Conservation (phyloP, 2,888 invertebrate species). For the Stictocephala bisonia region DNA sequence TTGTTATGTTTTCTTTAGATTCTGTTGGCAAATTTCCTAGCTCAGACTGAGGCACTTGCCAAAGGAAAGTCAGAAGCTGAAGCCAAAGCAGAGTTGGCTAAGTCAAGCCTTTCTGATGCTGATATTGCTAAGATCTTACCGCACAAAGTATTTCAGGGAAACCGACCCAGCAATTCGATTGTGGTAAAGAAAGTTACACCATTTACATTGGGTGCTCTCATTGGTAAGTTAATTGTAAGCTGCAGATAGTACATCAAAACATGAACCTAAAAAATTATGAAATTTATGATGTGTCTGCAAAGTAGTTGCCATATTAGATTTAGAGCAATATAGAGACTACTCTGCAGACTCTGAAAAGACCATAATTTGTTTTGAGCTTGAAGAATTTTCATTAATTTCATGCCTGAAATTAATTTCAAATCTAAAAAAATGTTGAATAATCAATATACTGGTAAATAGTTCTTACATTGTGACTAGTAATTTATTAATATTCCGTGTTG, state of each 20-base stretch:
- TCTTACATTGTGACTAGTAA: too few relatives aligned
- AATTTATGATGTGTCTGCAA: too few relatives aligned
- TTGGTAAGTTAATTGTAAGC: constrained; percentile 83
- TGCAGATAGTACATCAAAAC: too few relatives aligned
- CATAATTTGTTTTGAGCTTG: neutral
- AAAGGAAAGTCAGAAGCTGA: constrained; percentile 75
- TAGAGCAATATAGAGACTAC: too few relatives aligned
- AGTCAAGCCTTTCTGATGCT: constrained; percentile 79
- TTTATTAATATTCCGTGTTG: too few relatives aligned
- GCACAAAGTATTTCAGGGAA: constrained; percentile 97
- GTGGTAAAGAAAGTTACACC: constrained; percentile 92
- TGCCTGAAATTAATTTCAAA: too few relatives aligned
- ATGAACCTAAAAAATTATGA: neutral
- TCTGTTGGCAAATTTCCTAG: constrained; percentile 95
- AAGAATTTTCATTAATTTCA: neutral
- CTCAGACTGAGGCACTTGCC: constrained; percentile 99
- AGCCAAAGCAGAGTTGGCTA: constrained; percentile 83
- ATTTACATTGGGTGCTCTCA: constrained; percentile 91
- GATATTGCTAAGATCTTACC: constrained; percentile 85
- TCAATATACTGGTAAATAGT: too few relatives aligned
- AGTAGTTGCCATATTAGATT: too few relatives aligned
- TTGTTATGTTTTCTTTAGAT: constrained; percentile 68
- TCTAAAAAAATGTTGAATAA: too few relatives aligned
- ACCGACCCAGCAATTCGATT: constrained; percentile 97
- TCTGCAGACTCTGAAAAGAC: too few relatives aligned